These are phyloP conservation scores for Torymus auratus DNA, from an alignment of 2,888 invertebrate genomes.

Conservation along the genomic window DNA sequence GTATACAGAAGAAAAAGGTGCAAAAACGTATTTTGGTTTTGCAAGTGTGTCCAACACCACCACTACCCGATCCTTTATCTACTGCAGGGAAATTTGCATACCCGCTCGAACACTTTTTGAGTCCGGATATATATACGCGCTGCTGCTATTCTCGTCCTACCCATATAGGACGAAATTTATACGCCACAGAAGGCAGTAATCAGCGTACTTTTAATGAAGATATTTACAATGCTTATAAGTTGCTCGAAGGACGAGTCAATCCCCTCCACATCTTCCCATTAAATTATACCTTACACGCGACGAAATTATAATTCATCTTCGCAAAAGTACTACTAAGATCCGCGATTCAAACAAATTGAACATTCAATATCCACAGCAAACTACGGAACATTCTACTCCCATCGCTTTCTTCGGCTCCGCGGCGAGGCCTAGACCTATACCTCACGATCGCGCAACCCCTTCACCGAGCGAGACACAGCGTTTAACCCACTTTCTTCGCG, in stretches of 20 bases:
- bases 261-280: too few relatives aligned
- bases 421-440: conserved; percentile 42
- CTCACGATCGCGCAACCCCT: conserved; percentile 10
- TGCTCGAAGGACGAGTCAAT: neutral
- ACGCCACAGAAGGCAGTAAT: too few relatives aligned
- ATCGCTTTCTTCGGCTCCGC: conserved; percentile 50
- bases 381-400: neutral
- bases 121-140: too few relatives aligned
- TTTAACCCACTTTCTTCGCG: conserved; percentile 58
- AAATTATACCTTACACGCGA: too few relatives aligned
- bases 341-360: too few relatives aligned
- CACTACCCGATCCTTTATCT: conserved; percentile 11
- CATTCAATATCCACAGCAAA: too few relatives aligned
- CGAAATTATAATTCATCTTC: too few relatives aligned
- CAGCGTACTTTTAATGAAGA: neutral
- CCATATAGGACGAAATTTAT: too few relatives aligned
- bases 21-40: too few relatives aligned
- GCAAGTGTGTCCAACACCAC: neutral
- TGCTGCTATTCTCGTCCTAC: too few relatives aligned
- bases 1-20: too few relatives aligned
- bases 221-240: conserved; percentile 1
- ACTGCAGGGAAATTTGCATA: neutral
- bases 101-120: neutral
- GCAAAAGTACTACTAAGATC: too few relatives aligned
- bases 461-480: conserved; percentile 6